Evolutionary conservation across 1,140 invertebrate species (phyloP).

Genomic region (Phenacoccus solenopsis): DNA sequence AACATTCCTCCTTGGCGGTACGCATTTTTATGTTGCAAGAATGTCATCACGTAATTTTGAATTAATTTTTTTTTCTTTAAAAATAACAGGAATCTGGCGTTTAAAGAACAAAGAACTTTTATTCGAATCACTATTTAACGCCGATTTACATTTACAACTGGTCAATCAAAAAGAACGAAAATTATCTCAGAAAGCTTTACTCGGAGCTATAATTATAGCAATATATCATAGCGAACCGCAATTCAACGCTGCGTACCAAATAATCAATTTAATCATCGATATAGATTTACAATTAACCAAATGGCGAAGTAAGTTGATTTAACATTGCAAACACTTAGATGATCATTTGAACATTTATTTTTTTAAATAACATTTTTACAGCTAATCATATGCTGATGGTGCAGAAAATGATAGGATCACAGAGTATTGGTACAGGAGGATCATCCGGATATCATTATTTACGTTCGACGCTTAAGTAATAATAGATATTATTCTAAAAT

Average conservation of each 20-base stretch:
- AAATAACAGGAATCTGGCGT: background rate
- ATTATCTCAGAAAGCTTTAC: background rate
- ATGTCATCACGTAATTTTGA: background rate
- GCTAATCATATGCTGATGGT: conserved; percentile 98
- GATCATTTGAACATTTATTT: too few relatives aligned
- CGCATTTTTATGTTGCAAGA: too few relatives aligned
- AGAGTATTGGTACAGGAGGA: conserved; percentile 91
- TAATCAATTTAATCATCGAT: background rate
- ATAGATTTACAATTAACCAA: background rate
- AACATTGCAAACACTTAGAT: too few relatives aligned
- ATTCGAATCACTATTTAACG: background rate
- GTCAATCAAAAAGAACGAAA: background rate
- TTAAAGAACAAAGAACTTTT: background rate
- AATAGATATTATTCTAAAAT: background rate
- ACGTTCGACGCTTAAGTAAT: conserved; percentile 87
- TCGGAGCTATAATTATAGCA: background rate
- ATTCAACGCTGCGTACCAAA: background rate
- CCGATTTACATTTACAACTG: background rate
- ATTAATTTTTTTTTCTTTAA: background rate
- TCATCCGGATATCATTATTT: conserved; percentile 98
- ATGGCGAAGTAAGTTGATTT: background rate
- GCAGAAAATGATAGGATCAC: conserved; percentile 97
- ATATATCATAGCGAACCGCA: background rate
- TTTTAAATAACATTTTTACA: conserved; percentile 32
- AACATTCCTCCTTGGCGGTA: background rate